Evolutionary conservation across 1,140 invertebrate species (phyloP).

Genomic region (Lerema accius): DNA sequence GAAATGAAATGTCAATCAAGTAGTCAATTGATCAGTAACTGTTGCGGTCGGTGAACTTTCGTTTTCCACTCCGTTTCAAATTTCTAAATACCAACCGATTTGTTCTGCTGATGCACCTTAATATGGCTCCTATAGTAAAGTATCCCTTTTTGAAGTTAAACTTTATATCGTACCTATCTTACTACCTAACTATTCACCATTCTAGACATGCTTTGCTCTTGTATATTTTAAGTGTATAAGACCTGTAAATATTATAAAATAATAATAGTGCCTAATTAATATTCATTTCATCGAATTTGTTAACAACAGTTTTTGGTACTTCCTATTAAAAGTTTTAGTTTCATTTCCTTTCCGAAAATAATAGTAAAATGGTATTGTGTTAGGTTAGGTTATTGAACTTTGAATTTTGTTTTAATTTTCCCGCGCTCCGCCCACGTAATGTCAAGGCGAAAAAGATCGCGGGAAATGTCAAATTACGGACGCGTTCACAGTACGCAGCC

Average conservation of each 20-base stretch:
- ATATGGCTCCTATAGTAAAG: conserved; percentile 8
- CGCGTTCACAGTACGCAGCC: conserved; percentile 48
- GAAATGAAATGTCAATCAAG: no score
- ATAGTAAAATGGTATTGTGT: not conserved
- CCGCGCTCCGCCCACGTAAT: conserved; percentile 57
- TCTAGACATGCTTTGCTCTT: no score
- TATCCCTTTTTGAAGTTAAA: conserved; percentile 29
- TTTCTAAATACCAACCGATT: conserved; percentile 56
- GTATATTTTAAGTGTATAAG: no score
- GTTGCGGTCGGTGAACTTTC: conserved; percentile 50
- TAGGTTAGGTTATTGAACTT: not conserved
- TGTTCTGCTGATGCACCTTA: conserved; percentile 42
- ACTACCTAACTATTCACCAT: no score
- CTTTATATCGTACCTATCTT: no score
- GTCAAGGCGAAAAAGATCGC: conserved; percentile 40
- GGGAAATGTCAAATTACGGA: conserved; percentile 79
- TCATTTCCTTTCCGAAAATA: no score
- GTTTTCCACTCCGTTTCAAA: conserved; percentile 48
- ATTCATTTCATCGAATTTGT: no score
- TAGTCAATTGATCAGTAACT: conserved; percentile 50
- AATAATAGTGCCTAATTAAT: no score
- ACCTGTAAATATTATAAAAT: no score
- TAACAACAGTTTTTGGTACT: no score
- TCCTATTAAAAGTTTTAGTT: no score
- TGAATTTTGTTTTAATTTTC: conserved; percentile 36